Conservation (phyloP, 1,140 invertebrate genomes). For the Drosophila sechellia region DNA sequence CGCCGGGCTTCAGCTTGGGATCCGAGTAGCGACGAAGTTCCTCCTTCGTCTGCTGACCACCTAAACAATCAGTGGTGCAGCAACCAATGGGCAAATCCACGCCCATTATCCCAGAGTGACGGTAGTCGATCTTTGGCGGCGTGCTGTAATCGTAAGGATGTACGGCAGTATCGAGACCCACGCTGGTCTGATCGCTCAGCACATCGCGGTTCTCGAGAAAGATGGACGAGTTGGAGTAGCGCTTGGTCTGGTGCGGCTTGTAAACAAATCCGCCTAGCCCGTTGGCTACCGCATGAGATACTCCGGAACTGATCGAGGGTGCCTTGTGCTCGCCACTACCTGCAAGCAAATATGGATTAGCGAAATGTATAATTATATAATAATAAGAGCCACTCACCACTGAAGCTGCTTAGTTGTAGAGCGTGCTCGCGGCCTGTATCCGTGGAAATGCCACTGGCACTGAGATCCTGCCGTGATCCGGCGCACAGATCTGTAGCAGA, state of each 20-base stretch:
- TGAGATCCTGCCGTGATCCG: slow-evolving; percentile 80
- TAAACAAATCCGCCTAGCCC: slow-evolving; percentile 77
- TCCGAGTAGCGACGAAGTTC: slow-evolving; percentile 85
- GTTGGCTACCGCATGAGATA: slow-evolving; percentile 79
- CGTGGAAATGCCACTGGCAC: slow-evolving; percentile 78
- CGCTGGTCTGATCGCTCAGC: slow-evolving; percentile 74
- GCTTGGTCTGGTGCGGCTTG: slow-evolving; percentile 75
- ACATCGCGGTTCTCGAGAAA: slow-evolving; percentile 84
- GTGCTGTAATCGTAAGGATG: slow-evolving; percentile 72
- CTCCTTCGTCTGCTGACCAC: slow-evolving; percentile 37
- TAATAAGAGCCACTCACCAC: slow-evolving; percentile 55
- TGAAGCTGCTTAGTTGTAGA: slow-evolving; percentile 78
- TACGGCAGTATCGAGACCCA: slow-evolving; percentile 53
- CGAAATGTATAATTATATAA: not conserved
- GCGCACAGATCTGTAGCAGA: slow-evolving; percentile 78
- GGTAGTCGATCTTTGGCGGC: slow-evolving; percentile 78
- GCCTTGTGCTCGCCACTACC: slow-evolving; percentile 80
- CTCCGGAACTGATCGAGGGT: slow-evolving; percentile 75
- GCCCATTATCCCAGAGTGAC: slow-evolving; percentile 69
- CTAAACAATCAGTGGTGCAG: slow-evolving; percentile 60
- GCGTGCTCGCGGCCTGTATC: slow-evolving; percentile 79
- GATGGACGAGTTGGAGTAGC: slow-evolving; percentile 83
- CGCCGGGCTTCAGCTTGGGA: slow-evolving; percentile 74
- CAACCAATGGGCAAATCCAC: slow-evolving; percentile 60
- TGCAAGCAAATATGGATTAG: slow-evolving; percentile 18